Evolutionary conservation across 2,797 vertebrate species (phyloP).

Genomic region (Rallus crepitans): DNA sequence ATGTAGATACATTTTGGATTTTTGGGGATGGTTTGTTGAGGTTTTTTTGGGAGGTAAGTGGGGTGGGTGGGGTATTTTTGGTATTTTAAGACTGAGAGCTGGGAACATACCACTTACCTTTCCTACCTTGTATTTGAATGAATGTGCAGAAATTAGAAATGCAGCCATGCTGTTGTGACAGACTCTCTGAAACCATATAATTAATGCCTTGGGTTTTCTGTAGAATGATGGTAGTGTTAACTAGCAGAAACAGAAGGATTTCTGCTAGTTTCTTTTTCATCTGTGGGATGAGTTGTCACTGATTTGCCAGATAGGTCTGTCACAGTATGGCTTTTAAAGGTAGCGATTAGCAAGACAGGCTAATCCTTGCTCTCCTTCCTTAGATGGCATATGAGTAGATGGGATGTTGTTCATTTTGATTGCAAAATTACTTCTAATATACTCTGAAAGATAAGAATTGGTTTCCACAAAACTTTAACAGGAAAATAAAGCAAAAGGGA

Average conservation of each 20-base stretch:
- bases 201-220: slow-evolving; percentile 73
- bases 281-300: slow-evolving; percentile 30
- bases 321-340: background rate
- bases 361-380: slow-evolving; percentile 11
- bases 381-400: background rate
- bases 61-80: no score
- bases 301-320: slow-evolving; percentile 35
- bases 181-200: slow-evolving; percentile 71
- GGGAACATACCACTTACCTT: slow-evolving; percentile 40
- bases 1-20: slow-evolving; percentile 32
- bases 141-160: slow-evolving; percentile 65
- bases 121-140: slow-evolving; percentile 48
- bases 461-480: background rate
- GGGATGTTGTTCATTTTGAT: slow-evolving; percentile 32
- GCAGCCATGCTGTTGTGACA: slow-evolving; percentile 72
- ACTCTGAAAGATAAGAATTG: background rate
- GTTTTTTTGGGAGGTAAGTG: no score
- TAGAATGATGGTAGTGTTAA: slow-evolving; percentile 46
- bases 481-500: background rate
- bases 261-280: slow-evolving; percentile 47
- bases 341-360: slow-evolving; percentile 6
- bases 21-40: background rate
- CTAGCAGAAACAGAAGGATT: slow-evolving; percentile 49
- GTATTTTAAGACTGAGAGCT: slow-evolving; percentile 16
- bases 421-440: slow-evolving; percentile 5